Conservation (phyloP, 2,797 vertebrate genomes). For the Anguilla megastoma region DNA sequence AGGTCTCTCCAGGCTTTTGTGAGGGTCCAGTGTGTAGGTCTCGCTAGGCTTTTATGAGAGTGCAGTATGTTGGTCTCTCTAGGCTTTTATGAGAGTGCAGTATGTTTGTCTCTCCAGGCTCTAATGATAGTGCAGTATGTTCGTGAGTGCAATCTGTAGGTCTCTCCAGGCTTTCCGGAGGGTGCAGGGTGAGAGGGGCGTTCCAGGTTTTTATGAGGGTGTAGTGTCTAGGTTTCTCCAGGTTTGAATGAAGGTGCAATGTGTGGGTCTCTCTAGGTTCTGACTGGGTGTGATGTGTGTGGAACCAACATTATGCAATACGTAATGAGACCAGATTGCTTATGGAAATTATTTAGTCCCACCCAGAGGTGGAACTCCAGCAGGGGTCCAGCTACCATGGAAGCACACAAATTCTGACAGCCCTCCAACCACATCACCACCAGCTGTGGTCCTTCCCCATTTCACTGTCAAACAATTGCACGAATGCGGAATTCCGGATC, state of each 20-base stretch:
- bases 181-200: neutral
- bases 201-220: neutral
- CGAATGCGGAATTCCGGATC: slow-evolving; percentile 41
- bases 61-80: neutral
- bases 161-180: neutral
- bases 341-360: slow-evolving; percentile 50
- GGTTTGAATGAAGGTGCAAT: neutral
- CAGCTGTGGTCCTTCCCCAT: neutral
- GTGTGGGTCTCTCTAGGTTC: neutral
- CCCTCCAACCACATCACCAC: slow-evolving; percentile 48
- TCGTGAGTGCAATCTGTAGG: neutral
- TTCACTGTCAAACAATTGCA: neutral
- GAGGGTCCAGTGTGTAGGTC: neutral
- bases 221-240: neutral
- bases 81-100: neutral
- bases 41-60: too few relatives aligned
- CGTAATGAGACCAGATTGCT: neutral
- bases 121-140: neutral
- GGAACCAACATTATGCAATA: neutral
- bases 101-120: neutral
- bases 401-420: slow-evolving; percentile 63
- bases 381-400: slow-evolving; percentile 68
- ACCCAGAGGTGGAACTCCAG: slow-evolving; percentile 51
- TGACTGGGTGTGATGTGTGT: neutral
- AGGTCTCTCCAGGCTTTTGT: too few relatives aligned